A percentile compares a stretch with the other conserved stretches of the same genome.
Conservation (phyloP, 2,888 invertebrate genomes). For the Macaria notata region DNA sequence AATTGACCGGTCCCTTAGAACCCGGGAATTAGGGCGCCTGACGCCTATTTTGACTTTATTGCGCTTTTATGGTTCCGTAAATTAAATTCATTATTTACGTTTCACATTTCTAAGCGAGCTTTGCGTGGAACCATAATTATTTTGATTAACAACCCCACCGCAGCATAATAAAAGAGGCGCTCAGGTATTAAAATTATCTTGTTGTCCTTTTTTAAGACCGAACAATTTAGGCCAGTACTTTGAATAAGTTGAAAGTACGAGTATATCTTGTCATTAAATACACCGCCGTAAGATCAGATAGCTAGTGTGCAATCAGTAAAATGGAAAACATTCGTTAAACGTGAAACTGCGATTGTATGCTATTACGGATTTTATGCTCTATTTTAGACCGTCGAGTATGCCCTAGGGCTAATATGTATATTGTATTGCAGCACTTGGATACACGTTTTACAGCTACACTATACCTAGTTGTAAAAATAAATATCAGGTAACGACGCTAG, state of each 20-base stretch:
- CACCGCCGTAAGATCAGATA: slow-evolving; percentile 5
- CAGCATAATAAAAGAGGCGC: slow-evolving; percentile 1
- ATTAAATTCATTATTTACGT: slow-evolving; percentile 43
- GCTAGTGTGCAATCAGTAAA: slow-evolving; percentile 57
- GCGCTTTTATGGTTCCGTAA: slow-evolving; percentile 50
- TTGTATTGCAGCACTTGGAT: slow-evolving; percentile 13
- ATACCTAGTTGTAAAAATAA: slow-evolving; percentile 1
- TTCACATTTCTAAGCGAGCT: slow-evolving; percentile 44
- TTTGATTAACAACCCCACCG: slow-evolving; percentile 1
- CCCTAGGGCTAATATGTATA: slow-evolving; percentile 21
- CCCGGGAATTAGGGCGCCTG: slow-evolving; percentile 27
- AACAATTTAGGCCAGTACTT: neutral
- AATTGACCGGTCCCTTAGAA: slow-evolving; percentile 54
- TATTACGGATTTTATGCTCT: slow-evolving; percentile 50
- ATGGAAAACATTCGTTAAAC: slow-evolving; percentile 55
- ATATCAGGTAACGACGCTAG: neutral
- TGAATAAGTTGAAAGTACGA: too few species aligned
- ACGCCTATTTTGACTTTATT: slow-evolving; percentile 56
- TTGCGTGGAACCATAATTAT: slow-evolving; percentile 39
- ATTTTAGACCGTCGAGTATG: slow-evolving; percentile 35
- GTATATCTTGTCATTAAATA: slow-evolving; percentile 4
- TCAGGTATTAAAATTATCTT: slow-evolving; percentile 1
- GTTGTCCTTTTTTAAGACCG: neutral
- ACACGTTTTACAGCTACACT: slow-evolving; percentile 10
- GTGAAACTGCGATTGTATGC: slow-evolving; percentile 50